Conservation (phyloP, 37 sponge, comb jelly and placozoan species). For the Bolinopsis microptera region DNA sequence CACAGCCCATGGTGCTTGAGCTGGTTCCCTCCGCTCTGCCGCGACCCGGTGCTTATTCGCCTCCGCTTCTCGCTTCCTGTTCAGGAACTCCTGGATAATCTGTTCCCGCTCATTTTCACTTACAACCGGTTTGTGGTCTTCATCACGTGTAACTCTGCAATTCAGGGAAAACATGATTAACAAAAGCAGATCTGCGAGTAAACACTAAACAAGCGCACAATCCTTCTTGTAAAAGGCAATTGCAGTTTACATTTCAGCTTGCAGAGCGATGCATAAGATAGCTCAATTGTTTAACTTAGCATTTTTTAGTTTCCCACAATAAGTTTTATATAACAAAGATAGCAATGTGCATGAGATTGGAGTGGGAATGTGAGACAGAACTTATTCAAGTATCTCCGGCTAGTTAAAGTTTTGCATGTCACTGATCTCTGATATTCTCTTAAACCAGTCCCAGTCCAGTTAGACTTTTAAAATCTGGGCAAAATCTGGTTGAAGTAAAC, state of each 20-base stretch:
- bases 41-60: slow-evolving; percentile 79
- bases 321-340: background rate
- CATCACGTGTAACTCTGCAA: background rate
- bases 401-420: background rate
- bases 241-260: background rate
- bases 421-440: too few species aligned
- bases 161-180: background rate
- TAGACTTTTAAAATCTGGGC: too few species aligned
- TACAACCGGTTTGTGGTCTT: background rate
- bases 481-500: too few species aligned
- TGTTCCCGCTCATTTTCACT: slow-evolving; percentile 66
- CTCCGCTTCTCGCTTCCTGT: slow-evolving; percentile 78
- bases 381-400: background rate
- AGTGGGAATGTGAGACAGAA: background rate
- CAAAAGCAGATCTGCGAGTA: background rate
- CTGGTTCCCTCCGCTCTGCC: background rate
- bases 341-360: background rate
- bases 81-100: slow-evolving; percentile 77
- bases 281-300: background rate
- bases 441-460: too few species aligned
- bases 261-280: background rate
- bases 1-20: slow-evolving; percentile 56
- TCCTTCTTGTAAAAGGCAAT: background rate
- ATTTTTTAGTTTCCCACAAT: background rate
- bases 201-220: background rate